phyloP scores from a whole-genome alignment of 2,113 vertebrate genomes.

The Orthonyx spaldingii region DNA sequence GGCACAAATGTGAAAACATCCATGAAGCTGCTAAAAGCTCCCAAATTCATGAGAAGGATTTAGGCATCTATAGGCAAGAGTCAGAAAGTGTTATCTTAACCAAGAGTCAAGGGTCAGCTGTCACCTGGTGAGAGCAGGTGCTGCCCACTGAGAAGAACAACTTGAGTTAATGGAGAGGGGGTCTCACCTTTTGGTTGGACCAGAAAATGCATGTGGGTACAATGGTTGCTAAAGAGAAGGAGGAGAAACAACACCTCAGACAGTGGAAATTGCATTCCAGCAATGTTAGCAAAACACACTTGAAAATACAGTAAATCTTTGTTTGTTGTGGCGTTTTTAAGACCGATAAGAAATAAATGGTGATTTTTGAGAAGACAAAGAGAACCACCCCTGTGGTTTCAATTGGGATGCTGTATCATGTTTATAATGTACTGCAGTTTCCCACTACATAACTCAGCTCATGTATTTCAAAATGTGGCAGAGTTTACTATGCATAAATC shows the following conservation, averaged over 20 bases:
- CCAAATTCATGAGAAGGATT: background rate
- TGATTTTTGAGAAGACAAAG: background rate
- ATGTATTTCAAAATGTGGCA: background rate
- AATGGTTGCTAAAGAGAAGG: background rate
- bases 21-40: background rate
- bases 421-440: background rate
- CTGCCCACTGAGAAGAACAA: background rate
- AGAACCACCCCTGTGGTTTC: background rate
- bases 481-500: background rate
- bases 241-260: background rate
- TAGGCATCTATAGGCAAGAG: background rate
- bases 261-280: background rate
- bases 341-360: background rate
- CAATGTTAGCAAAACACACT: background rate
- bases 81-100: background rate
- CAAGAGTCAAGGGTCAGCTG: background rate
- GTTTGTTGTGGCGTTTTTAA: background rate
- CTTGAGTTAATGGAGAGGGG: fast-evolving
- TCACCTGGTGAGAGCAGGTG: background rate
- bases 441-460: background rate
- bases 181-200: background rate
- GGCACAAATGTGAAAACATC: background rate
- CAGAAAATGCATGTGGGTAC: background rate
- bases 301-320: background rate
- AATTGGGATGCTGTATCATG: background rate